A percentile compares a stretch with the other conserved stretches of the same genome.
Evolutionary conservation across 2,797 vertebrate genomes (phyloP).

Genomic region (Tarsius wallacei): DNA sequence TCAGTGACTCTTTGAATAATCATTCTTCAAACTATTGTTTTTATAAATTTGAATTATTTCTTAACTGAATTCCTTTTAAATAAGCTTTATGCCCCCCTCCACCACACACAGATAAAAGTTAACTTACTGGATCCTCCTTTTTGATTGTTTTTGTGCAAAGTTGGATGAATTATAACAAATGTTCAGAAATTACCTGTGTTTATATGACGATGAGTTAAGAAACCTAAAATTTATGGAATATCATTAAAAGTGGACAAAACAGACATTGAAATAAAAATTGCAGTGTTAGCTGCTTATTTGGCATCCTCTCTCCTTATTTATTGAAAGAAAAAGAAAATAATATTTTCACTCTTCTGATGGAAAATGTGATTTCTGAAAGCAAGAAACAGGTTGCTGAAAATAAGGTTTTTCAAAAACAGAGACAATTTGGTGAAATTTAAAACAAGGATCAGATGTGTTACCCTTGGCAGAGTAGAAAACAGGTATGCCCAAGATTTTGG

Average conservation of each 20-base stretch:
- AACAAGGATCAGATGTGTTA: slow-evolving; percentile 15
- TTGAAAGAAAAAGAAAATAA: slow-evolving; percentile 39
- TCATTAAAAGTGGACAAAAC: slow-evolving; percentile 17
- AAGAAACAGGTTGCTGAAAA: not conserved
- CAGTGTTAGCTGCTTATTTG: not conserved
- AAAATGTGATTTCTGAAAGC: slow-evolving; percentile 46
- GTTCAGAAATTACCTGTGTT: not conserved
- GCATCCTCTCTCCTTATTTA: not conserved
- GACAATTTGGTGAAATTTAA: slow-evolving; percentile 65
- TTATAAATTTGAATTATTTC: slow-evolving; percentile 4
- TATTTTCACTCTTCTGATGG: not conserved
- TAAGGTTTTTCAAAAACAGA: not conserved
- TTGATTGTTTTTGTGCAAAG: not conserved
- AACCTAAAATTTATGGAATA: slow-evolving; percentile 38
- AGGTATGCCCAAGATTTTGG: not conserved
- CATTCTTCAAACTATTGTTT: not conserved
- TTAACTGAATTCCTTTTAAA: not conserved
- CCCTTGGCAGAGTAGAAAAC: slow-evolving; percentile 38
- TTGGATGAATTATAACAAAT: slow-evolving; percentile 24
- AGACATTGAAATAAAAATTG: slow-evolving; percentile 13
- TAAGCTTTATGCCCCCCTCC: not conserved
- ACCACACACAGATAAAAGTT: not conserved
- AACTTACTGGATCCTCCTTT: not conserved
- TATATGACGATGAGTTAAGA: not conserved
- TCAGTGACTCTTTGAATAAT: slow-evolving; percentile 8